Percentiles rank a stretch among this genome's conserved stretches.
These are phyloP conservation scores for Pegea sp. DNA, from an alignment of 23 tunicate species.

Conservation along the genomic window DNA sequence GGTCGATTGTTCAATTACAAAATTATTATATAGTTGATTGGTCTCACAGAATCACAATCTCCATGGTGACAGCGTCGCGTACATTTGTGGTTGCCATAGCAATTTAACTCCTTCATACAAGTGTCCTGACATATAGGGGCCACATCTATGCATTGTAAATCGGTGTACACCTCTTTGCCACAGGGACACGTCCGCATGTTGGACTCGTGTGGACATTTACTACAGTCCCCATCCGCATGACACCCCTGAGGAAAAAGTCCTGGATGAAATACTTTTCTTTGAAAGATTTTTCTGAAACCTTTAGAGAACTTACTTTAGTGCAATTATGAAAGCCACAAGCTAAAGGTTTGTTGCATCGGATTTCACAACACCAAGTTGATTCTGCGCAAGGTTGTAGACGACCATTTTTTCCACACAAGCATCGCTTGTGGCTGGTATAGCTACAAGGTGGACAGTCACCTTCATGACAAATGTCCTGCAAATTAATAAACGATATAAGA, in stretches of 20 bases:
- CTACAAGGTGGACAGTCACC: slow-evolving; percentile 43
- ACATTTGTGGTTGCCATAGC: slow-evolving; percentile 67
- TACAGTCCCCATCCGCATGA: slow-evolving; percentile 47
- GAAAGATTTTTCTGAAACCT: too few relatives aligned
- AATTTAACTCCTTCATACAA: slow-evolving; percentile 45
- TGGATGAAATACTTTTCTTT: background rate
- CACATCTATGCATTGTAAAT: slow-evolving; percentile 34
- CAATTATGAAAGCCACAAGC: slow-evolving; percentile 52
- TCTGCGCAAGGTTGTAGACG: slow-evolving; percentile 23
- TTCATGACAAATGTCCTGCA: slow-evolving; percentile 33
- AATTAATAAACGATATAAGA: too few relatives aligned
- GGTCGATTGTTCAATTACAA: too few relatives aligned
- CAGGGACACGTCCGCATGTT: slow-evolving; percentile 76
- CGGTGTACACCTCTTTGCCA: slow-evolving; percentile 18
- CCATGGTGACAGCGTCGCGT: slow-evolving; percentile 82
- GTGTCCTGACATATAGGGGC: slow-evolving; percentile 43
- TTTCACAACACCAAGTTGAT: slow-evolving; percentile 33
- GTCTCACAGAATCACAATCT: slow-evolving; percentile 45
- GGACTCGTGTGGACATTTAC: slow-evolving; percentile 33
- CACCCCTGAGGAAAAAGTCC: slow-evolving; percentile 18
- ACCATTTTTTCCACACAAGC: slow-evolving; percentile 22
- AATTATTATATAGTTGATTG: background rate
- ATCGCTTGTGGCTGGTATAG: slow-evolving; percentile 16
- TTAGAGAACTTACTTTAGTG: slow-evolving; percentile 29
- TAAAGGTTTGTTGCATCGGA: slow-evolving; percentile 16